phyloP scores from a whole-genome alignment of 1,140 invertebrate genomes.

The Tetramorium simillimum region DNA sequence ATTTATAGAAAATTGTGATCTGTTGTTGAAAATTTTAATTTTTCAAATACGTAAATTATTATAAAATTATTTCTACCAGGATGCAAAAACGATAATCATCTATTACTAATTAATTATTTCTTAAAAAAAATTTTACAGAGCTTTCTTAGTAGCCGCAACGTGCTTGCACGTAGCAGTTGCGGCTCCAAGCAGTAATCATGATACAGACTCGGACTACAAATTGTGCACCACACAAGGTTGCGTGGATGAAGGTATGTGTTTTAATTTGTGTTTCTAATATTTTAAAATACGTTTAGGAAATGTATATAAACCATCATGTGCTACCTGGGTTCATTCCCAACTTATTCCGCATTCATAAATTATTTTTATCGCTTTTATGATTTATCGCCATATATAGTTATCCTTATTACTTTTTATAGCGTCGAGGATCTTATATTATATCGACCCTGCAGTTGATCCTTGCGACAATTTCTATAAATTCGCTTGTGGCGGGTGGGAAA shows the following conservation, averaged over 20 bases:
- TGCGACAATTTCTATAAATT: slow-evolving; percentile 28
- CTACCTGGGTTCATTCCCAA: too few relatives aligned
- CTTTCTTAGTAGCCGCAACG: not conserved
- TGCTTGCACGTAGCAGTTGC: not conserved
- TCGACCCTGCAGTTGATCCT: not conserved
- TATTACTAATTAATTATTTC: too few relatives aligned
- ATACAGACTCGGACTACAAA: not conserved
- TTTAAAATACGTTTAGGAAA: too few relatives aligned
- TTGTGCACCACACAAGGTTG: slow-evolving; percentile 7
- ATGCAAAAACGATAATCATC: too few relatives aligned
- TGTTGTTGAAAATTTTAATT: too few relatives aligned
- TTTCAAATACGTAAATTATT: too few relatives aligned
- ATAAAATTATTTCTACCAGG: too few relatives aligned
- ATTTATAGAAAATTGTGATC: too few relatives aligned
- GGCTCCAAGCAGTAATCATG: not conserved
- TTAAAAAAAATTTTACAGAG: not conserved
- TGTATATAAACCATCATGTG: too few relatives aligned
- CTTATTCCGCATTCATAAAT: not conserved
- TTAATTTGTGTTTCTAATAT: not conserved
- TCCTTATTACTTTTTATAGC: not conserved
- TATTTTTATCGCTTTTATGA: not conserved
- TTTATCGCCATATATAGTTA: not conserved
- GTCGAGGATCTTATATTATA: not conserved
- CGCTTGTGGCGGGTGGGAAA: slow-evolving; percentile 13
- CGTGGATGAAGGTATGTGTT: not conserved